Conservation (phyloP, 2,888 invertebrate species). For the Hofmannophila pseudospretella region DNA sequence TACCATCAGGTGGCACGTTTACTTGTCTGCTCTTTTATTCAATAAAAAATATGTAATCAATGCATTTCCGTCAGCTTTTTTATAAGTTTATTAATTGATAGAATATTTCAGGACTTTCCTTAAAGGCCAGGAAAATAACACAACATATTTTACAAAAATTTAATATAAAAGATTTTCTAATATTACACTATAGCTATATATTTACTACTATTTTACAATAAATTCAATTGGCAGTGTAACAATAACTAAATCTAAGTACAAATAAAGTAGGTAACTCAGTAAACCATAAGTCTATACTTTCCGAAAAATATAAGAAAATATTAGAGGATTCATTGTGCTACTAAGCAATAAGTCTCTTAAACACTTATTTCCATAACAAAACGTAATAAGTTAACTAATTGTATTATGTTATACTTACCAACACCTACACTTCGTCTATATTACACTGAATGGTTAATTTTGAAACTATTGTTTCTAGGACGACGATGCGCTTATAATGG, state of each 20-base stretch:
- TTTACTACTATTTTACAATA: slow-evolving; percentile 50
- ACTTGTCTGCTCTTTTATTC: no score
- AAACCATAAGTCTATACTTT: slow-evolving; percentile 15
- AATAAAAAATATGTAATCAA: no score
- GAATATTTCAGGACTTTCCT: no score
- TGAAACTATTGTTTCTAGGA: no score
- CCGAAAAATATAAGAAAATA: slow-evolving; percentile 19
- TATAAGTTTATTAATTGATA: no score
- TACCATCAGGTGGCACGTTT: no score
- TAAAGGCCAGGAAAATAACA: not conserved
- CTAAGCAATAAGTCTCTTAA: slow-evolving; percentile 20
- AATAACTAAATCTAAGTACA: slow-evolving; percentile 29
- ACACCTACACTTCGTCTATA: not conserved
- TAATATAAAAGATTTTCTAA: slow-evolving; percentile 51
- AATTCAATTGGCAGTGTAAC: slow-evolving; percentile 50
- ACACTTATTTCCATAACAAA: slow-evolving; percentile 31
- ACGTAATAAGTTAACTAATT: slow-evolving; percentile 41
- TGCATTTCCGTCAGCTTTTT: no score
- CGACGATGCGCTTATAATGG: not conserved
- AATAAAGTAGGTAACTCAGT: slow-evolving; percentile 58
- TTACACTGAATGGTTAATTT: not conserved
- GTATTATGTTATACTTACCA: slow-evolving; percentile 1
- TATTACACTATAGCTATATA: slow-evolving; percentile 37
- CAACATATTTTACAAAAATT: slow-evolving; percentile 39
- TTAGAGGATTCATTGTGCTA: slow-evolving; percentile 18